Base-by-base conservation (phyloP, 35 echinoderm and acorn worm genomes). In the Lytechinus variegatus region DNA sequence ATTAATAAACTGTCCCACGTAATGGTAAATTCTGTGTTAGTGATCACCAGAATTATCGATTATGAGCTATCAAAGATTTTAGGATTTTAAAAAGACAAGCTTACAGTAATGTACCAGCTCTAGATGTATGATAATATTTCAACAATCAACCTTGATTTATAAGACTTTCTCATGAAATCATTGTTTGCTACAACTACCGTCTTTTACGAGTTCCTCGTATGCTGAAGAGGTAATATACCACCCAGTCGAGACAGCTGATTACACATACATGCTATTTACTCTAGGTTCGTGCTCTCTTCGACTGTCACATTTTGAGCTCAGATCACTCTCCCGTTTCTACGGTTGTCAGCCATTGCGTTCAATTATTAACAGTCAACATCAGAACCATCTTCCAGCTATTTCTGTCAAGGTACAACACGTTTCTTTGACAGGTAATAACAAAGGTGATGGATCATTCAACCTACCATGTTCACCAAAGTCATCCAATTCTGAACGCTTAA, bases 311-410 rank as follows among this genome's bases (percentile, higher is more conserved):
- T 79, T 79, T 79, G 66, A 79, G 66, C 19, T 21, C 66, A 79
- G 16, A 79, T 24, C 66, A 24, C 66, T 79, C 66, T 79, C 21
- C 66, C 24, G 14, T 79, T 79, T 79, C 19, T 79, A 79, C 21
- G 66, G 66, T 79, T 79, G 66, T 79, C 66, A 79, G 19, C 19
- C 19, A n/a, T 79, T 79, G 19, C 19, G 66, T 79, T 79, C 66
- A 79, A 79, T 79, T 79, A 79, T 79, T 79, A 79, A 79, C 66
- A 24, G 66, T 79, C 66, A 79, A 79, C 66, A 79, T n/a, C 66
- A 79, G 66, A 60, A 19, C 61, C 19, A 79, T 79, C 66, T 79
- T 79, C 2, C 16, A 24, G 66, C 66, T n/a, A 24, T 79, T 3
- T 24, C 24, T 7, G 8, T 7, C 66, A n/a, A 21, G 3, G 56